These are phyloP conservation scores for Sipha flava DNA, from an alignment of 1,140 invertebrate species.

Conservation along the genomic window DNA sequence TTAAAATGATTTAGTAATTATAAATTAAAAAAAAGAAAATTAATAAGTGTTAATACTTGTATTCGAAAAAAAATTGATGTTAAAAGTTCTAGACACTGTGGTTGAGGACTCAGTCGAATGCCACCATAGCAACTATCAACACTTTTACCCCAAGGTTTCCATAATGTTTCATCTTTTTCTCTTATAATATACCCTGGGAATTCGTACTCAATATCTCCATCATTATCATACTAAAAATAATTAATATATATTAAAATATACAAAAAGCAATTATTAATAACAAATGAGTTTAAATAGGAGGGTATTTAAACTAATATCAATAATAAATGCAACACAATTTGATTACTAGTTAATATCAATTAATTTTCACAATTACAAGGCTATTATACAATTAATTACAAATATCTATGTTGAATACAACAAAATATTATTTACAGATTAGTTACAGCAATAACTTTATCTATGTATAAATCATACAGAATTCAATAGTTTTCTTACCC, in stretches of 20 bases:
- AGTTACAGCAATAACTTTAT: too few species aligned
- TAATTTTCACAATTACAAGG: too few species aligned
- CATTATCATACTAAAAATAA: constrained; percentile 56
- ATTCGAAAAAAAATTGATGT: constrained; percentile 17
- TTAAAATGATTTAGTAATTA: background rate
- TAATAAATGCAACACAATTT: too few species aligned
- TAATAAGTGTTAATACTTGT: background rate
- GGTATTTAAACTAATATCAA: too few species aligned
- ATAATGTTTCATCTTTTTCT: constrained; percentile 63
- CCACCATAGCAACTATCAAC: constrained; percentile 57
- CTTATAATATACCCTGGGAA: constrained; percentile 71
- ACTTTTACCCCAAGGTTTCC: constrained; percentile 50
- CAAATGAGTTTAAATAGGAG: background rate
- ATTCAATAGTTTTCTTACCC: too few species aligned
- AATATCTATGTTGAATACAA: too few species aligned
- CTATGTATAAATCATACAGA: too few species aligned
- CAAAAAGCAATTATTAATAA: background rate
- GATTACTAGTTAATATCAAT: too few species aligned
- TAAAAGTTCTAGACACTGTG: constrained; percentile 36
- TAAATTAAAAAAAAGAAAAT: background rate
- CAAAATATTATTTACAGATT: too few species aligned
- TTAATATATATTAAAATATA: background rate
- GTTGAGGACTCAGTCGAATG: constrained; percentile 51
- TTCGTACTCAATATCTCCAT: constrained; percentile 68
- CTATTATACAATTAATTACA: too few species aligned